Percentiles rank a stretch among this genome's conserved stretches.
Evolutionary conservation across 2,797 vertebrate genomes (phyloP).

Genomic region (Enteromius fasciolatus): DNA sequence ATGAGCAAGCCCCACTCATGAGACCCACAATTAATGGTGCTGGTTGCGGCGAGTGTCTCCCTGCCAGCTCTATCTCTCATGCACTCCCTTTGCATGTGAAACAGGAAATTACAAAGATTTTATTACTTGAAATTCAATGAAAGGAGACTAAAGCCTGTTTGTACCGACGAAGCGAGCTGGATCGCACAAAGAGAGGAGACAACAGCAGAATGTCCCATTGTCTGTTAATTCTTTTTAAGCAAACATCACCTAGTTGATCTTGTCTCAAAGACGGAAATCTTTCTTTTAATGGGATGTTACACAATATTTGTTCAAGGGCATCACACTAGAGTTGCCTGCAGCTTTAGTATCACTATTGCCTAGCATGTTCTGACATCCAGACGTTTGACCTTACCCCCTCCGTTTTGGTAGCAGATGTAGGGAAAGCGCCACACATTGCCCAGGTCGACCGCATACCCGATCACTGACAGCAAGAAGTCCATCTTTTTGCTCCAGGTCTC

Average conservation of each 20-base stretch:
- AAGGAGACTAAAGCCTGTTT: conserved; percentile 67
- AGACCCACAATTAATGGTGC: conserved; percentile 81
- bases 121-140: conserved; percentile 84
- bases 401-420: conserved; percentile 98
- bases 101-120: conserved; percentile 86
- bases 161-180: conserved; percentile 60
- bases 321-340: conserved; percentile 1
- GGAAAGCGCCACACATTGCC: conserved; percentile 99
- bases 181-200: conserved; percentile 44
- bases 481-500: conserved; percentile 99
- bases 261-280: conserved; percentile 48
- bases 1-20: conserved; percentile 71
- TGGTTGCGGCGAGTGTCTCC: conserved; percentile 75
- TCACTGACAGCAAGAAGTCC: conserved; percentile 97
- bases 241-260: conserved; percentile 55
- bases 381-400: conserved; percentile 90
- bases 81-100: conserved; percentile 58
- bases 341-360: not conserved
- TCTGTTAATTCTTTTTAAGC: conserved; percentile 43
- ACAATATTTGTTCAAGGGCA: conserved; percentile 29
- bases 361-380: not conserved
- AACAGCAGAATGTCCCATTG: conserved; percentile 34
- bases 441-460: conserved; percentile 96
- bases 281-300: conserved; percentile 19
- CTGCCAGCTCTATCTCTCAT: conserved; percentile 62